Evolutionary conservation across 2,113 vertebrate genomes (phyloP), one percentile per base, ranked within the genome.

Genomic region (Oryzias melastigma): DNA sequence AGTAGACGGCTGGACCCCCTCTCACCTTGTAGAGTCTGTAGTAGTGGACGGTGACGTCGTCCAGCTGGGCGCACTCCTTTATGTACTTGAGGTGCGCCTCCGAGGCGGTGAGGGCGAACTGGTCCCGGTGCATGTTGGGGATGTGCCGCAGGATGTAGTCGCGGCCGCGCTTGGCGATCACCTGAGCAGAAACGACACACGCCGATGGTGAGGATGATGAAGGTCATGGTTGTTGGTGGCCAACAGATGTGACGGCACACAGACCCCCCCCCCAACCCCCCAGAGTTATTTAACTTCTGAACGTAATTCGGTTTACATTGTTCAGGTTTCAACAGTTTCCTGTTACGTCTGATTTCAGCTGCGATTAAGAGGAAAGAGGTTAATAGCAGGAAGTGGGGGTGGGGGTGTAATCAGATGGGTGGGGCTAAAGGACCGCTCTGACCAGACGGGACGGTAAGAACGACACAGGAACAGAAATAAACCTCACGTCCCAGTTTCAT

Each of bases 91-190:
- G 95, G 20, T 98, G 93, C 0, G 97, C 96, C 81, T 98, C 97
- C 0, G 96, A 95, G 24, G 95, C 97, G 0, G 95, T 96, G 81
- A 98, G 93, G n/a, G 95, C 95, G 52, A 95, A 97, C 92, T 98
- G 97, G 79, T 99, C 97, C 54, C 96, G 97, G 93, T 99, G 97
- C 95, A 99, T 99, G 88, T 95, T 96, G 0, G 97, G 97, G 61
- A 98, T 94, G 46, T 99, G 97, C 78, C 97, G 95, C 82, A 98
- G 91, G 92, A 99, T 98, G 84, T 99, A 99, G 22, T 98, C 96
- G 29, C 93, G 93, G 53, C 97, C 97, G 22, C 97, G 89, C 86
- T 97, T 99, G 2, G 94, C 88, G n/a, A 99, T 93, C 75, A 99
- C 97, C 97, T 98, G 92, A 29, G 43, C 2, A 18, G 24, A 19